Base-by-base conservation (phyloP, 2,797 vertebrate genomes). In the Protosalanx chinensis region DNA sequence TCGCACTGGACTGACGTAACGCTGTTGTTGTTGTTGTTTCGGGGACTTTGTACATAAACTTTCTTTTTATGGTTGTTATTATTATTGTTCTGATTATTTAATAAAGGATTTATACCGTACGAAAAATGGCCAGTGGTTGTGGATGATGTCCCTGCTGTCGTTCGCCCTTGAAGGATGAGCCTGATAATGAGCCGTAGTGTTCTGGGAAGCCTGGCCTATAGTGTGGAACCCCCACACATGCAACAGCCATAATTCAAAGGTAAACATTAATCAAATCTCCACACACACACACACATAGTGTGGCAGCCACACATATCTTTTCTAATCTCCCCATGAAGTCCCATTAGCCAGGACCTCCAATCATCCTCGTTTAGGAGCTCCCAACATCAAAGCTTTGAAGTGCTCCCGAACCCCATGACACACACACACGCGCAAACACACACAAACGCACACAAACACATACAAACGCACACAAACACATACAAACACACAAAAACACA, bases 51-150 rank as follows among this genome's bases (percentile, higher is more conserved):
- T 93, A 93, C 91, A 93, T 91, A 90, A 92, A 91, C 91, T 85
- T 87, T 90, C 89, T 93, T 93, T 93, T 92, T 93, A 93, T 93
- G 87, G 91, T 92, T 88, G 90, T 92, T 85, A 92, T 93, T 90
- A 90, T 93, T 91, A 91, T 91, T 92, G 90, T 92, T 90, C 84
- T 91, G 89, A 91, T 93, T 93, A 94, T 94, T 99, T 99, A 98
- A 98, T 99, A 98, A 99, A 99, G 89, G 89, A 92, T 93, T 92
- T 93, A 91, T 93, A 93, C 91, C 90, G 85, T 88, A 90, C 77
- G 20, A 29, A 73, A 73, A 10, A 67, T 2, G 49, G 1, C 53
- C 4, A 68, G 30, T 66, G 62, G 32, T 7, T 0, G 61, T 37
- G 66, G 13, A 37, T 59, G 8, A 18, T 27, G 30, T 33, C 33